Evolutionary conservation across 2,797 vertebrate genomes (phyloP), one percentile per base, ranked within the genome.

Genomic region (Danio albolineatus): DNA sequence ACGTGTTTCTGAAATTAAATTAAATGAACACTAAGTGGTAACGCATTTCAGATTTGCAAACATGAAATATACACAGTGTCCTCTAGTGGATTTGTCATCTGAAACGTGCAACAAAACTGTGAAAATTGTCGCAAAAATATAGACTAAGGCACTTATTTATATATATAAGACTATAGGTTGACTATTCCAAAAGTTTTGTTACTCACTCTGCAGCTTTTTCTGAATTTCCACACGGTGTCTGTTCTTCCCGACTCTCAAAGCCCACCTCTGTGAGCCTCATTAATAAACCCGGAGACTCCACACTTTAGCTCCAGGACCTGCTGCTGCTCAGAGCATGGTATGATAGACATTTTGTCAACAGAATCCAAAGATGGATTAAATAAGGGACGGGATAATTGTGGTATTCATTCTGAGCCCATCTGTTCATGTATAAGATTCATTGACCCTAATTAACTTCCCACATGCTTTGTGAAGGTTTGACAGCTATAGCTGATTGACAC

Each of bases 261-360:
- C 74, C 51, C 28, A 67, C 41, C 41, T 76, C 39, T 0, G 21
- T 48, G 10, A 59, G 43, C 7, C 14, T 57, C 66, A 70, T 77
- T 67, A 67, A 77, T 46, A 51, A 61, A 61, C 56, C 17, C 56
- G n/a, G 36, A 13, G 44, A 78, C 44, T 43, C n/a, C 43, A 48
- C 16, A 54, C 10, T 66, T 56, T 38, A 28, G 44, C 51, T 61
- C 9, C 6, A 53, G 76, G 28, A 78, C 56, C 44, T 48, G 60
- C 49, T 39, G 28, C 65, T 38, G 75, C 77, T 76, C 48, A 54
- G 43, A 81, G 67, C n/a, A 17, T 56, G 44, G 79, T 38, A 75
- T 84, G 78, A 84, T 44, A 67, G 85, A 85, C 76, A 85, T 74
- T 60, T 46, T 65, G 71, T 66, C 85, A 77, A 66, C 69, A 60